Conservation (phyloP, 2,888 invertebrate species). For the Tanypteryx hageni region DNA sequence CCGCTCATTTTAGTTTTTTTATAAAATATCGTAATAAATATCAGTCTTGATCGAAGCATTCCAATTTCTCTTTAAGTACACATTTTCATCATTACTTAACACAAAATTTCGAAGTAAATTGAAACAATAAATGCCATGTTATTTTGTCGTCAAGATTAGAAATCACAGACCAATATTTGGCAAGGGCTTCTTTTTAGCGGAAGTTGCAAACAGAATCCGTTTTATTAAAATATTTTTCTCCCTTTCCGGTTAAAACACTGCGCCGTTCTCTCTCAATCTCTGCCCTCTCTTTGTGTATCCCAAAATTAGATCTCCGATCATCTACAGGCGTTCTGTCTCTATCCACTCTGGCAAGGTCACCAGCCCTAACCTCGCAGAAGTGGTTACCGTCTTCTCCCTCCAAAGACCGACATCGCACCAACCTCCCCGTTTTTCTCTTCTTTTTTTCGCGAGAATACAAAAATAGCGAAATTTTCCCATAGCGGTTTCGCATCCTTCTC, state of each 20-base stretch:
- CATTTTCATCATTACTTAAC: too few species aligned
- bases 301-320: background rate
- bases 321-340: background rate
- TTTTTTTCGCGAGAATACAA: background rate
- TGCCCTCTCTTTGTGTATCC: background rate
- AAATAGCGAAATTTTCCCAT: background rate
- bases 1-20: too few species aligned
- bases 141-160: too few species aligned
- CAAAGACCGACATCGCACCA: background rate
- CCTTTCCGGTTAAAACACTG: background rate
- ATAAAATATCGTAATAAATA: too few species aligned
- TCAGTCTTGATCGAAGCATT: too few species aligned
- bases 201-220: too few species aligned
- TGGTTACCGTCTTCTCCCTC: background rate
- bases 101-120: too few species aligned
- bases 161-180: too few species aligned
- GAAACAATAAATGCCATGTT: too few species aligned
- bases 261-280: background rate
- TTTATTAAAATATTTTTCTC: too few species aligned
- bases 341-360: background rate
- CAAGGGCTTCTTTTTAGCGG: too few species aligned
- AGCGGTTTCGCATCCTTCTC: background rate
- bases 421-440: background rate
- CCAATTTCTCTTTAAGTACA: too few species aligned
- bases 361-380: background rate